Conservation (phyloP, 2,113 vertebrate genomes). For the Typhlomys cinereus region DNA sequence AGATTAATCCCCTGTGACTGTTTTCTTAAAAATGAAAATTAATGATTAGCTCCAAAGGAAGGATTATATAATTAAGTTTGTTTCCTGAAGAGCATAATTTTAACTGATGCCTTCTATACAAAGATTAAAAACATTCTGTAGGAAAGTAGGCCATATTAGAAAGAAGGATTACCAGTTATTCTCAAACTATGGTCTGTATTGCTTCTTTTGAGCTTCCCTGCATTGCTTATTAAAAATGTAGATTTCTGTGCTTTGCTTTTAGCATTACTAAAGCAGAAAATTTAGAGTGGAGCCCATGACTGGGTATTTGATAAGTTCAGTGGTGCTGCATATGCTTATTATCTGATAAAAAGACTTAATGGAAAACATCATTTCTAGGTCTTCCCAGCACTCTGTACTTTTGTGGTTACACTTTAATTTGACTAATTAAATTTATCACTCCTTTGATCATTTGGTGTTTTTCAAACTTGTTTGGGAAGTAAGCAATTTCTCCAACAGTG, state of each 20-base stretch:
- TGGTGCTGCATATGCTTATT: not conserved
- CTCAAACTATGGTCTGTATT: not conserved
- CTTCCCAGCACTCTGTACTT: not conserved
- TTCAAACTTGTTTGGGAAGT: slow-evolving; percentile 20
- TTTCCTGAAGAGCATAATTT: slow-evolving; percentile 18
- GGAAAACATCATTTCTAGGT: not conserved
- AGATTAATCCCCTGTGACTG: not conserved
- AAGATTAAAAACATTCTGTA: not conserved
- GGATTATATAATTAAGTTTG: slow-evolving; percentile 6
- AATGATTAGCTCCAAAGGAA: slow-evolving; percentile 13
- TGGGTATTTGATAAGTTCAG: not conserved
- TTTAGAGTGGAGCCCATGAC: not conserved
- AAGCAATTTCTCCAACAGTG: not conserved
- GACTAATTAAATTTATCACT: slow-evolving; percentile 8
- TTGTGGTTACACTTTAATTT: slow-evolving; percentile 37
- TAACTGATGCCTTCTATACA: not conserved
- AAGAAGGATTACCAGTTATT: not conserved
- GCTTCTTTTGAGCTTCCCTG: not conserved
- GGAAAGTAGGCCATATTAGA: not conserved
- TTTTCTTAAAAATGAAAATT: slow-evolving; percentile 43
- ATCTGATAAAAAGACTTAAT: not conserved
- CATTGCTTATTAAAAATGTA: not conserved
- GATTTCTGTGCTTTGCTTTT: not conserved
- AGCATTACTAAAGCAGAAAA: slow-evolving; percentile 15
- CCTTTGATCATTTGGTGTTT: slow-evolving; percentile 49